Conservation (phyloP, 2,888 invertebrate genomes). For the Amphipyra tragopoginis region DNA sequence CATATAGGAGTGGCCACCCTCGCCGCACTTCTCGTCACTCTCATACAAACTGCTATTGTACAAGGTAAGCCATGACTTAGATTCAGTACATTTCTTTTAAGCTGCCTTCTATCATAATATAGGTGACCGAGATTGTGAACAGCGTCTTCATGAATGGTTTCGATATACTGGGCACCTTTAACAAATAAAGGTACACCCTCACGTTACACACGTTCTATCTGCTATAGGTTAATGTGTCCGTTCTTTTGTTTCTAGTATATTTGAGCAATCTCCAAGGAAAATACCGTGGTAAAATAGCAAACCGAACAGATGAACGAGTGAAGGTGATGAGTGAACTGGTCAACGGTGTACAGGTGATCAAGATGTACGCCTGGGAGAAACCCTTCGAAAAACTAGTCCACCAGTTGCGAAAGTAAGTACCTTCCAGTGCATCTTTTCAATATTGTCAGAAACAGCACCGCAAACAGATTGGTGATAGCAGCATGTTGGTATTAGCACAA, state of each 20-base stretch:
- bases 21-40: conserved; percentile 81
- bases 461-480: too few relatives aligned
- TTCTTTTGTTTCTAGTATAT: conserved; percentile 70
- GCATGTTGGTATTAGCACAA: too few relatives aligned
- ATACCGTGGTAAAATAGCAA: conserved; percentile 91
- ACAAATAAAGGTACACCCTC: too few relatives aligned
- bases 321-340: conserved; percentile 95
- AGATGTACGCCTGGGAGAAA: conserved; percentile 96
- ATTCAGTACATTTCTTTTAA: too few relatives aligned
- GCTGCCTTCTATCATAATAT: too few relatives aligned
- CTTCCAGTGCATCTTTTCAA: not conserved
- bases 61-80: conserved; percentile 73
- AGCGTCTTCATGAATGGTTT: too few relatives aligned
- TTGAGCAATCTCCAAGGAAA: conserved; percentile 83
- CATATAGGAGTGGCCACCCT: conserved; percentile 80
- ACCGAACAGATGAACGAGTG: conserved; percentile 93
- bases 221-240: not conserved
- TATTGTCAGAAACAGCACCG: too few relatives aligned
- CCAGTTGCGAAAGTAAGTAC: conserved; percentile 91
- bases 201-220: too few relatives aligned
- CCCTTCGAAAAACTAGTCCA: conserved; percentile 93
- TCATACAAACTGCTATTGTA: conserved; percentile 90
- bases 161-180: too few relatives aligned
- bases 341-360: conserved; percentile 94
- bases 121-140: too few relatives aligned